Conservation (phyloP, 2,888 invertebrate genomes). For the Scelioninae gen. 1 region DNA sequence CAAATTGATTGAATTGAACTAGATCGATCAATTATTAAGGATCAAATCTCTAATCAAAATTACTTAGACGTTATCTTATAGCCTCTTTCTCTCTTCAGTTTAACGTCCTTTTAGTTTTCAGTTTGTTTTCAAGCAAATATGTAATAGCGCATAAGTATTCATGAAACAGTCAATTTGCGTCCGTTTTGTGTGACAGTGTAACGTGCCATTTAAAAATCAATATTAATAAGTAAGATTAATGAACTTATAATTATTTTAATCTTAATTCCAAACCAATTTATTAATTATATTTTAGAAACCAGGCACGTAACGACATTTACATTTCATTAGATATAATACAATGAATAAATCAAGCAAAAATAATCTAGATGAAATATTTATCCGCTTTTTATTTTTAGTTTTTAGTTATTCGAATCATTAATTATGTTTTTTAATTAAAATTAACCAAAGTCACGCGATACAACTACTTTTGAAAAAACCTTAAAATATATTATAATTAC, state of each 20-base stretch:
- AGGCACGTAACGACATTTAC: background rate
- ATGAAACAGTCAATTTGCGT: constrained; percentile 6
- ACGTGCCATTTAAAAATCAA: background rate
- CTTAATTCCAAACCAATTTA: background rate
- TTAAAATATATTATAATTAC: too few species aligned
- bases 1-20: background rate
- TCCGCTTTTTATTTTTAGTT: too few species aligned
- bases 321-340: too few species aligned
- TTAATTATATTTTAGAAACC: background rate
- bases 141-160: background rate
- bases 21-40: background rate
- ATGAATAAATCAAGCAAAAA: too few species aligned
- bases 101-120: constrained; percentile 1
- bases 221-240: background rate
- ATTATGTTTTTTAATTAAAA: too few species aligned
- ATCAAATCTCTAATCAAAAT: background rate
- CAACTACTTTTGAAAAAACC: too few species aligned
- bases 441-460: too few species aligned
- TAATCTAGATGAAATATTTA: too few species aligned
- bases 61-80: background rate
- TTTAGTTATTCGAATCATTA: too few species aligned
- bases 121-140: constrained; percentile 1
- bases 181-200: background rate
- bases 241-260: background rate
- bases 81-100: constrained; percentile 3